Evolutionary conservation across 2,113 vertebrate genomes (phyloP), one percentile per base, ranked within the genome.

Genomic region (Hypomesus transpacificus): DNA sequence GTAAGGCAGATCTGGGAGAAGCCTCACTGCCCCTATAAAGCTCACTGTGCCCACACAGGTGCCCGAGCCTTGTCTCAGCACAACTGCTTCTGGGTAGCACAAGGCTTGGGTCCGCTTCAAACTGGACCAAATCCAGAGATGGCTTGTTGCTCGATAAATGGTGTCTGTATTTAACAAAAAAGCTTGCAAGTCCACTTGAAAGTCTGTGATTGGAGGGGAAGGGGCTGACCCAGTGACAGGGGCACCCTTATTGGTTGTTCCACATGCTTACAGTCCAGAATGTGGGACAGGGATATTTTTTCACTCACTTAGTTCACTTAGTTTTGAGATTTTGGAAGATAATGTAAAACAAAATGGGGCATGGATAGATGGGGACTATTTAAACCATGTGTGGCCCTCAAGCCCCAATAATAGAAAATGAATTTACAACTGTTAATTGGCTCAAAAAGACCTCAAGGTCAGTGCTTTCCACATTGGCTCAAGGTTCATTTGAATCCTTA

Each of bases 121-220:
- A 34, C 67, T 75, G 74, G 68, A 66, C n/a, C 21, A 20, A 64
- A 66, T 56, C 68, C 39, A 66, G 59, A 28, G n/a, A 16, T 66
- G 7, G 56, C 53, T 71, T 65, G 63, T 53, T 7, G 22, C 4
- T 51, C 14, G 51, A 67, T 67, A 53, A 46, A 67, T 22, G 3
- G 50, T 50, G 14, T 63, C 51, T 70, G 20, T 73, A 67, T 61
- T 76, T 60, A 71, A 59, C 28, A 21, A 64, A 66, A 26, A 59
- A 59, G 54, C 14, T 54, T 21, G 4, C 21, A 58, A 70, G 54
- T 14, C 57, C 13, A 61, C 59, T 61, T 61, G 22, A 61, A 46
- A 9, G 39, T 1, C 39, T 46, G 39, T 11, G 39, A 46, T 46
- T 46, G 9, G 39, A 46, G 9, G 39, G 9, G 39, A 46, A 46